These are phyloP conservation scores for Rhizoglyphus robini DNA, from an alignment of 1,140 invertebrate genomes.

Conservation along the genomic window DNA sequence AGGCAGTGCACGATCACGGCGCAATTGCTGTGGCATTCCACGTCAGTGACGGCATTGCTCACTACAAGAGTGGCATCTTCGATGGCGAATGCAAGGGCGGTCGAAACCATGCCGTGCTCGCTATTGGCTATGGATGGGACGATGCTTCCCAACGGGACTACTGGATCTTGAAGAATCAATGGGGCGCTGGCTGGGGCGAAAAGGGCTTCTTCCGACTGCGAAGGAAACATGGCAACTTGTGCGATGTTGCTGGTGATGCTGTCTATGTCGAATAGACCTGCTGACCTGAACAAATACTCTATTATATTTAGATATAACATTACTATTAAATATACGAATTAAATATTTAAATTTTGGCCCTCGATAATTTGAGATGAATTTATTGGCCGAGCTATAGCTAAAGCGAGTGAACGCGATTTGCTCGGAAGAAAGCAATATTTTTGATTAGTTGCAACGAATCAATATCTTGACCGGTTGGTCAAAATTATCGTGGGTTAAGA, in stretches of 20 bases:
- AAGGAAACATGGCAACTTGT: conserved; percentile 69
- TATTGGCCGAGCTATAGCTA: no score
- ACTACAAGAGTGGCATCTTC: conserved; percentile 16
- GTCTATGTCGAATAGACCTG: conserved; percentile 24
- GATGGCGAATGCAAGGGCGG: conserved; percentile 15
- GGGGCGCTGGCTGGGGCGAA: conserved; percentile 23
- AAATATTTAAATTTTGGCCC: no score
- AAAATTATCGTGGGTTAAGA: no score
- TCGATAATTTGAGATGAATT: no score
- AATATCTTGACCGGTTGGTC: no score
- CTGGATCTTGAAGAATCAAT: conserved; percentile 27
- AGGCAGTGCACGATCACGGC: conserved; percentile 40
- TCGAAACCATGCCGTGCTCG: conserved; percentile 42
- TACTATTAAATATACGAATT: no score
- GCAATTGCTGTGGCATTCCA: conserved; percentile 44
- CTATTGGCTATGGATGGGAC: conserved; percentile 41
- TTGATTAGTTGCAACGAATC: no score
- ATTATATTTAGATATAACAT: no score
- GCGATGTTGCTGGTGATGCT: conserved; percentile 59
- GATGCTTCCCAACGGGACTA: conserved; percentile 19
- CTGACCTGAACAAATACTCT: no score
- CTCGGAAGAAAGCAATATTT: no score
- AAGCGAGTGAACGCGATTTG: no score
- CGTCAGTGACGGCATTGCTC: conserved; percentile 25
- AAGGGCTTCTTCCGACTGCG: conserved; percentile 75